Evolutionary conservation across 2,797 vertebrate genomes (phyloP).

Genomic region (Scarus forsteni): DNA sequence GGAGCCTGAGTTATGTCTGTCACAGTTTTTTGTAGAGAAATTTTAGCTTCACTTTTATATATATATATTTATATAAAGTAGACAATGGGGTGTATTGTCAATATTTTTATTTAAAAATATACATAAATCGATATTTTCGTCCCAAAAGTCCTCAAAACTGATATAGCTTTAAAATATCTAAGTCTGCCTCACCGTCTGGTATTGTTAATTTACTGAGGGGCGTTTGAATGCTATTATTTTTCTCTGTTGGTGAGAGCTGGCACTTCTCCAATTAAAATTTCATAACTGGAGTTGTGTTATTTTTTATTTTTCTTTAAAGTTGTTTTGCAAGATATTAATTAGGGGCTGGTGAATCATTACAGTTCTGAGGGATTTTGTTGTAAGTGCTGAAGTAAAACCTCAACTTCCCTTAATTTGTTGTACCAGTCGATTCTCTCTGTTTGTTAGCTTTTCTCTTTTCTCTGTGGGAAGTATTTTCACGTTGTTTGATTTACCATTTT

Average conservation of each 20-base stretch:
- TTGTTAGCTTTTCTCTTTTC: neutral
- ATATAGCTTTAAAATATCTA: neutral
- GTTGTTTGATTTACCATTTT: neutral
- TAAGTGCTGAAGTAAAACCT: neutral
- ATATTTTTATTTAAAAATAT: too few relatives aligned
- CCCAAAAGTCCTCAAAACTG: neutral
- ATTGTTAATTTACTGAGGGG: neutral
- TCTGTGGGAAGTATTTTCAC: neutral
- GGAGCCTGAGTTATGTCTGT: too few relatives aligned
- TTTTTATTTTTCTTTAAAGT: neutral
- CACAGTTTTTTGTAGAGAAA: too few relatives aligned
- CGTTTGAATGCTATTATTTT: neutral
- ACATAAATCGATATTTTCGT: too few relatives aligned
- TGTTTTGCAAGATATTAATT: neutral
- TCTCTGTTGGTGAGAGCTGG: neutral
- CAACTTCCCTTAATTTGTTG: neutral
- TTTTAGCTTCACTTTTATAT: too few relatives aligned
- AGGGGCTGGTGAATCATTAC: neutral
- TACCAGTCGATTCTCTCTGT: neutral
- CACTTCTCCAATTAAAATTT: neutral
- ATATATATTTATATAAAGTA: too few relatives aligned
- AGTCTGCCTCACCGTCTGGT: neutral
- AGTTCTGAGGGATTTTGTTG: neutral
- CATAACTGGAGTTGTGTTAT: neutral
- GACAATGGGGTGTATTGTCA: too few relatives aligned